Percentiles rank a stretch among this genome's conserved stretches.
phyloP scores from a whole-genome alignment of 2,888 invertebrate species.

The Meganola albula region DNA sequence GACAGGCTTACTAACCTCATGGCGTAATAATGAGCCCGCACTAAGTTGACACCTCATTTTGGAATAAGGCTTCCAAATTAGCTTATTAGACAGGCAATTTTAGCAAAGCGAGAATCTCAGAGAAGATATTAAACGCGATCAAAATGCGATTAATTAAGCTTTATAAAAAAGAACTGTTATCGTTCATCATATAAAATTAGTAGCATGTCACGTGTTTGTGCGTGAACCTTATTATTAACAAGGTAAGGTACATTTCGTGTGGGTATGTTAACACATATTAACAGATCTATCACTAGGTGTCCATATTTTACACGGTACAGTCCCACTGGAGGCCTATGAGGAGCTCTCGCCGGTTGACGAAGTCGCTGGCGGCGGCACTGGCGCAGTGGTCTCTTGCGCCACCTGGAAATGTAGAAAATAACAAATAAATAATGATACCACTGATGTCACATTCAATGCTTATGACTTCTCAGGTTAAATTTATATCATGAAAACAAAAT shows the following conservation, averaged over 20 bases:
- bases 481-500: too few relatives aligned
- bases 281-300: slow-evolving; percentile 30
- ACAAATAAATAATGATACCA: slow-evolving; percentile 2
- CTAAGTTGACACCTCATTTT: too few relatives aligned
- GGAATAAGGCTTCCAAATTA: too few relatives aligned
- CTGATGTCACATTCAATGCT: slow-evolving; percentile 3
- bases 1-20: too few relatives aligned
- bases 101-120: too few relatives aligned
- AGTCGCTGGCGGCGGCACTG: slow-evolving; percentile 49
- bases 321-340: slow-evolving; percentile 28
- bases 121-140: too few relatives aligned
- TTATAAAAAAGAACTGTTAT: too few relatives aligned
- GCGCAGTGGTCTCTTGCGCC: slow-evolving; percentile 58
- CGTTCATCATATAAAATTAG: too few relatives aligned
- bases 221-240: slow-evolving; percentile 27
- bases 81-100: too few relatives aligned
- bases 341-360: slow-evolving; percentile 42
- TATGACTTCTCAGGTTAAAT: too few relatives aligned
- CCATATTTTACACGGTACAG: slow-evolving; percentile 23
- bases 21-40: too few relatives aligned
- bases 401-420: slow-evolving; percentile 45
- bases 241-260: slow-evolving; percentile 32
- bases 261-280: slow-evolving; percentile 21
- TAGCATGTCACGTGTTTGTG: slow-evolving; percentile 17
- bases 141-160: too few relatives aligned